Conservation (phyloP, 2,113 vertebrate genomes). For the Platysteira castanea region DNA sequence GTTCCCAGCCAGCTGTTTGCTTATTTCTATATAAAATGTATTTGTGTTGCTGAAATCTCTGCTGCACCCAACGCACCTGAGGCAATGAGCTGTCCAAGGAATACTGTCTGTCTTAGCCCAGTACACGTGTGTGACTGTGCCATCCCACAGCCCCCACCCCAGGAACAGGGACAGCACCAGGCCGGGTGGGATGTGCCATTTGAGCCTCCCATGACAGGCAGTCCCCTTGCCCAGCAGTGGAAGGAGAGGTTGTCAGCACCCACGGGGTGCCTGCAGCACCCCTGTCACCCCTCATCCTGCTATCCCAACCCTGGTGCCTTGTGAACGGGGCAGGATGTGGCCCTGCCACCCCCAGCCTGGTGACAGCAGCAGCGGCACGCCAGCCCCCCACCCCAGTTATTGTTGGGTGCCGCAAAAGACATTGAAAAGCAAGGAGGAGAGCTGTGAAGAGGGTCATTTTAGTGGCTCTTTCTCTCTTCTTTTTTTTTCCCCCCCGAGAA, state of each 20-base stretch:
- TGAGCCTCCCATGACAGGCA: fast-evolving
- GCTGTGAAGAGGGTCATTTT: slow-evolving; percentile 70
- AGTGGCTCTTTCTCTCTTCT: slow-evolving; percentile 55
- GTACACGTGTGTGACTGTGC: background rate
- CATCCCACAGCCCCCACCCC: background rate
- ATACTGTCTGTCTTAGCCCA: background rate
- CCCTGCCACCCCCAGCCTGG: background rate
- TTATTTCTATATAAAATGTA: background rate
- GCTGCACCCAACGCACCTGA: fast-evolving
- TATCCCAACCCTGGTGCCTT: background rate
- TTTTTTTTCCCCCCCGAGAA: background rate
- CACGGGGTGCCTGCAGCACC: background rate
- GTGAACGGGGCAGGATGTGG: background rate
- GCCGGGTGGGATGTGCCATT: no score
- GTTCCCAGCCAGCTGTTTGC: background rate
- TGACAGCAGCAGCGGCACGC: background rate
- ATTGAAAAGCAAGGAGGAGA: slow-evolving; percentile 63
- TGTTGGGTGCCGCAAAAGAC: slow-evolving; percentile 52
- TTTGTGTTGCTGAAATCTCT: background rate
- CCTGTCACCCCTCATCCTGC: background rate
- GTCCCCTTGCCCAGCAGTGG: background rate
- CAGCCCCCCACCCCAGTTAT: slow-evolving; percentile 46
- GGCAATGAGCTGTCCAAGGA: background rate
- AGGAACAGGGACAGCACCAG: fast-evolving
- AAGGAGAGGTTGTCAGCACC: background rate